Percentiles rank a stretch among this genome's conserved stretches.
Conservation (phyloP, 2,113 vertebrate genomes). For the Numida meleagris region DNA sequence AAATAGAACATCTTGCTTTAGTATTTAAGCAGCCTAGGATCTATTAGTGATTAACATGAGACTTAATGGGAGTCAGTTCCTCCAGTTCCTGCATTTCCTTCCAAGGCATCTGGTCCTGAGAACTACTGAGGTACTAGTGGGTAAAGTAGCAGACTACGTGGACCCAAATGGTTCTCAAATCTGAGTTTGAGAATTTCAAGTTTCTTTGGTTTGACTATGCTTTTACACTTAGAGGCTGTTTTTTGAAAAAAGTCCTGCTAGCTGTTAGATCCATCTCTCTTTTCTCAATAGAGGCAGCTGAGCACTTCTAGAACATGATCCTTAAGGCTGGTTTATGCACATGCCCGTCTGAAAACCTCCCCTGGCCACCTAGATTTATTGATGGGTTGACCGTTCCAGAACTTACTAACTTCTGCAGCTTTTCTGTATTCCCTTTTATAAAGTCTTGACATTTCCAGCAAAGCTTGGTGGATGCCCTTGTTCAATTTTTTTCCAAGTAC, state of each 20-base stretch:
- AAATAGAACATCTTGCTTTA: not conserved
- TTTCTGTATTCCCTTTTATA: not conserved
- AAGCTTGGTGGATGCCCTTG: not conserved
- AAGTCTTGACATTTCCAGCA: not conserved
- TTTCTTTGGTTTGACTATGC: not conserved
- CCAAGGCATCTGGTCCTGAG: not conserved
- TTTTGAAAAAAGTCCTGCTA: not conserved
- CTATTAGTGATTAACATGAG: not conserved
- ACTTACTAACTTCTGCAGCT: not conserved
- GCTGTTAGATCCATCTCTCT: not conserved
- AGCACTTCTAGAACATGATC: not conserved
- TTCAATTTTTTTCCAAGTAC: not conserved
- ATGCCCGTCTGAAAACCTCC: not conserved
- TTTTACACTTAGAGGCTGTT: not conserved
- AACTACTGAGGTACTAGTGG: not conserved
- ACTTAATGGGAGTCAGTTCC: not conserved
- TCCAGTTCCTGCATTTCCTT: not conserved
- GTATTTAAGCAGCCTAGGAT: not conserved
- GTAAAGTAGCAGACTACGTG: not conserved
- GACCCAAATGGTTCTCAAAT: not conserved
- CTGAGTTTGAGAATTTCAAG: not conserved
- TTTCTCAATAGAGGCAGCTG: not conserved
- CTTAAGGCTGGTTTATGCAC: not conserved
- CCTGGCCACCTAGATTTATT: not conserved
- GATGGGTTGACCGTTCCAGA: not conserved